Percentiles rank a stretch among this genome's conserved stretches.
Conservation (phyloP, 2,797 vertebrate species). For the Anguilla obscura region DNA sequence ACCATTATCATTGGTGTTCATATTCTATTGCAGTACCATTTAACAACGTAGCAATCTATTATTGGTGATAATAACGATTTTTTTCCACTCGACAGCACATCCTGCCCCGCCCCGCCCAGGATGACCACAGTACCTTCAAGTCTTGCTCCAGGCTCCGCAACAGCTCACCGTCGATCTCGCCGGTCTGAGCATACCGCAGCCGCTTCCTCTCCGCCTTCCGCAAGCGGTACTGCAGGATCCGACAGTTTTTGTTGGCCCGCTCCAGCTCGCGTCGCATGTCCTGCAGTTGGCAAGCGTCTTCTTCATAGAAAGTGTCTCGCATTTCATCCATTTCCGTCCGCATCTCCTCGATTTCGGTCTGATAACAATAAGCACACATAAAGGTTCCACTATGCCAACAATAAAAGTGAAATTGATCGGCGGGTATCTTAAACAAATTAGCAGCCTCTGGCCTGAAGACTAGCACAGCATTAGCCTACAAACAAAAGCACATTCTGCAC, state of each 20-base stretch:
- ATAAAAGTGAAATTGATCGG: not conserved
- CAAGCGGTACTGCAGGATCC: conserved; percentile 96
- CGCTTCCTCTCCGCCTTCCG: conserved; percentile 95
- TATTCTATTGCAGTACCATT: not conserved
- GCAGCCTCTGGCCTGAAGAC: not conserved
- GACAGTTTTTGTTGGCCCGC: conserved; percentile 97
- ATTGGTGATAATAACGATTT: not conserved
- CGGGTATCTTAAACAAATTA: not conserved
- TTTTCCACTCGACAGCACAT: not conserved
- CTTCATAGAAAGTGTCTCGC: conserved; percentile 97
- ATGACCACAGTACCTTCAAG: conserved; percentile 79
- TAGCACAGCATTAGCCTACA: conserved; percentile 3
- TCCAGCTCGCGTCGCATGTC: conserved; percentile 97
- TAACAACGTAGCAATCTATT: not conserved
- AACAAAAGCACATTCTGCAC: conserved; percentile 31
- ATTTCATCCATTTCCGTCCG: conserved; percentile 99
- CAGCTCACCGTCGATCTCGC: conserved; percentile 92
- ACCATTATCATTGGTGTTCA: not conserved
- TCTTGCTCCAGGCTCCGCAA: conserved; percentile 96
- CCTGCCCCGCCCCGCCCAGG: not conserved
- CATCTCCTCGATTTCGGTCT: conserved; percentile 96
- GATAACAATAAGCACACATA: conserved; percentile 13
- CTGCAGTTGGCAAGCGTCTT: conserved; percentile 96
- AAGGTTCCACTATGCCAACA: not conserved
- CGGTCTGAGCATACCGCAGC: conserved; percentile 86